Percentiles rank a stretch among this genome's conserved stretches.
Conservation (phyloP, 2,797 vertebrate genomes). For the Scomberomorus guttatus region DNA sequence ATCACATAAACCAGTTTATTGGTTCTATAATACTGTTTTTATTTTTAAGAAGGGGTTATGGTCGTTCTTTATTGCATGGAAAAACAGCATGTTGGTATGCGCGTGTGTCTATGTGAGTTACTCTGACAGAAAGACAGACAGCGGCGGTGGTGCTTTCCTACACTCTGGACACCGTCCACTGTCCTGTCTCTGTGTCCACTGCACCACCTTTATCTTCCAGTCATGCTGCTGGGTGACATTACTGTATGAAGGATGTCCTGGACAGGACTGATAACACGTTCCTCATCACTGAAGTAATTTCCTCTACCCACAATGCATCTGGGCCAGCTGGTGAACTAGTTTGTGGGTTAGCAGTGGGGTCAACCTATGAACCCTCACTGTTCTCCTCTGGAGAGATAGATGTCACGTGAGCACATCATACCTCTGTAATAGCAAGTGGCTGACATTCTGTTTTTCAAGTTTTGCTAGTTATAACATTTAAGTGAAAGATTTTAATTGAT, state of each 20-base stretch:
- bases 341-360: conserved; percentile 45
- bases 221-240: conserved; percentile 61
- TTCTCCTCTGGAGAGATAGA: neutral
- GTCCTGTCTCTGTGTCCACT: conserved; percentile 31
- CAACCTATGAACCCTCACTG: conserved; percentile 12
- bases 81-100: neutral
- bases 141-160: neutral
- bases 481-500: neutral
- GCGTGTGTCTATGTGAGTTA: neutral
- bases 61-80: neutral
- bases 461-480: neutral
- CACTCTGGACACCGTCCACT: conserved; percentile 18
- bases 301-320: conserved; percentile 69
- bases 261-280: conserved; percentile 70
- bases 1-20: neutral
- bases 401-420: neutral
- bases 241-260: conserved; percentile 71
- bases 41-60: neutral
- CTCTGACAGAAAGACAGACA: neutral
- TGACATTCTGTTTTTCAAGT: neutral
- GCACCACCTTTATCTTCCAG: conserved; percentile 57
- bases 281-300: conserved; percentile 72
- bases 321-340: conserved; percentile 62
- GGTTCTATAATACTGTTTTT: neutral
- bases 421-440: neutral